These are phyloP conservation scores for Pseudonaja textilis DNA, from an alignment of 2,113 vertebrate genomes.

Conservation along the genomic window DNA sequence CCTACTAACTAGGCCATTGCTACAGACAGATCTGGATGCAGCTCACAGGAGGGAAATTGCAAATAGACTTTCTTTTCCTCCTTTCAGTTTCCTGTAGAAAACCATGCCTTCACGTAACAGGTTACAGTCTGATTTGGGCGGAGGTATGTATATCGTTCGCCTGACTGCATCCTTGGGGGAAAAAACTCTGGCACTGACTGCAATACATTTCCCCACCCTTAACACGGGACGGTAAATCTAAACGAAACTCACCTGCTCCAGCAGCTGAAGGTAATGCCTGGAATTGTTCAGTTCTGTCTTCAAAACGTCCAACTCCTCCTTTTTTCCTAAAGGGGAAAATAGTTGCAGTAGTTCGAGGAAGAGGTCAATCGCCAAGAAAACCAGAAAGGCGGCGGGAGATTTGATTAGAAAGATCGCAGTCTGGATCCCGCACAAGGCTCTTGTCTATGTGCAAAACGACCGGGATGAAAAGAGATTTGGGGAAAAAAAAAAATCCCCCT, in stretches of 20 bases:
- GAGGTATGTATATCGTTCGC: neutral
- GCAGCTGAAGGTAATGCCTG: conserved; percentile 64
- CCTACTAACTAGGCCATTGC: no score
- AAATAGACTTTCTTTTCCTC: neutral
- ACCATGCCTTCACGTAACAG: neutral
- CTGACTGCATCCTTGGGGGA: neutral
- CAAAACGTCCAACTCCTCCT: conserved; percentile 64
- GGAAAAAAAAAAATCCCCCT: neutral
- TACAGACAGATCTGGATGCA: neutral
- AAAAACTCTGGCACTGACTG: neutral
- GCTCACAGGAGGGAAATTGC: neutral
- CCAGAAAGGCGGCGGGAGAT: neutral
- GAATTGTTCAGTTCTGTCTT: conserved; percentile 63
- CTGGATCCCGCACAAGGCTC: neutral
- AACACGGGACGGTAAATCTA: fast-evolving
- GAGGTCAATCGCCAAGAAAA: neutral
- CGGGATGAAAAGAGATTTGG: neutral
- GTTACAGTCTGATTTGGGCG: neutral
- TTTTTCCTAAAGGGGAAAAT: conserved; percentile 63
- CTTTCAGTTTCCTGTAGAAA: neutral
- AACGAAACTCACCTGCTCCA: conserved; percentile 67
- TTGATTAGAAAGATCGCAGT: no score
- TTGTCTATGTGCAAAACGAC: neutral
- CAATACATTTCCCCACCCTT: neutral
- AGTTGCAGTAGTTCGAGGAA: neutral